Conservation (phyloP, 2,888 invertebrate species). For the Nephrotoma guestfalica region DNA sequence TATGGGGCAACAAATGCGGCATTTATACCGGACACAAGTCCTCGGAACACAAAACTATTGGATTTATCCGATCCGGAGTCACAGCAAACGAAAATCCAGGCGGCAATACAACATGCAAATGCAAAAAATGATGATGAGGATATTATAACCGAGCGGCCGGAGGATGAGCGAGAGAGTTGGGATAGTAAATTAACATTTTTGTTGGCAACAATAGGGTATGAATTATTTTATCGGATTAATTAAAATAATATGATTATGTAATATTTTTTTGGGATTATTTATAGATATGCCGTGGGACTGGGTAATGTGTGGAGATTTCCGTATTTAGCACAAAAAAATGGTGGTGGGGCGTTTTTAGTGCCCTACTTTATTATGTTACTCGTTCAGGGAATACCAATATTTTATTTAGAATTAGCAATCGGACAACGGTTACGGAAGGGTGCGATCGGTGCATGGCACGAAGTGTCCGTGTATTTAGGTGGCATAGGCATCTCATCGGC, state of each 20-base stretch:
- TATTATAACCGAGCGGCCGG: slow-evolving; percentile 55
- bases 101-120: slow-evolving; percentile 43
- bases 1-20: slow-evolving; percentile 82
- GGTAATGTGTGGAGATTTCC: slow-evolving; percentile 95
- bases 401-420: slow-evolving; percentile 89
- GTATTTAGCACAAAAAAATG: slow-evolving; percentile 87
- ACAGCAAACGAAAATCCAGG: slow-evolving; percentile 36
- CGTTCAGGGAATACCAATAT: slow-evolving; percentile 89
- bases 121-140: slow-evolving; percentile 20
- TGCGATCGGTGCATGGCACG: slow-evolving; percentile 91
- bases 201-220: slow-evolving; percentile 70
- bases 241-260: not conserved
- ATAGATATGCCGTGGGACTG: slow-evolving; percentile 73
- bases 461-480: slow-evolving; percentile 73
- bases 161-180: slow-evolving; percentile 77
- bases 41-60: slow-evolving; percentile 13
- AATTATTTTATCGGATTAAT: not conserved
- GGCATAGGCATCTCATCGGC: slow-evolving; percentile 90
- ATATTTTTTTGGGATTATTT: not conserved
- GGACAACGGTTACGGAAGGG: slow-evolving; percentile 88
- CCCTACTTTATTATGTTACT: slow-evolving; percentile 92
- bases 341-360: slow-evolving; percentile 92
- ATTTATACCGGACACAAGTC: slow-evolving; percentile 37
- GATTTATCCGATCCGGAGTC: slow-evolving; percentile 16
- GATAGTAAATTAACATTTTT: slow-evolving; percentile 86